Evolutionary conservation across 1,140 invertebrate genomes (phyloP).

Genomic region (Drosophila mauritiana): DNA sequence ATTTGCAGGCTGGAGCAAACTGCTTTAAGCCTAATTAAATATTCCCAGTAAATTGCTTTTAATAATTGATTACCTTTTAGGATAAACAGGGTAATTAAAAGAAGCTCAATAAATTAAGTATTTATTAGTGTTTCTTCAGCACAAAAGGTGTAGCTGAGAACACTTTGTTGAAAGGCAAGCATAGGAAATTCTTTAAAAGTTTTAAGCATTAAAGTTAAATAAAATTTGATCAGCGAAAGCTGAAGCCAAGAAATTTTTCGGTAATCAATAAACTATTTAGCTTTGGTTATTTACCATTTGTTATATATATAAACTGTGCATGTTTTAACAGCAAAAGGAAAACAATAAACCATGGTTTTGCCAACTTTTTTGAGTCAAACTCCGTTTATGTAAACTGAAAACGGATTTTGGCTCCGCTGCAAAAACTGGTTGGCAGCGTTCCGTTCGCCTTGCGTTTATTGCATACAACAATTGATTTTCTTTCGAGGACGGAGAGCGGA

Average conservation of each 20-base stretch:
- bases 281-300: not conserved
- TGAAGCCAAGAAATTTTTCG: not conserved
- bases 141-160: not conserved
- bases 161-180: not conserved
- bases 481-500: conserved; percentile 13
- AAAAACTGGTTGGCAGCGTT: conserved; percentile 37
- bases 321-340: too few species aligned
- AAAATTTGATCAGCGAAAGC: too few species aligned
- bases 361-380: conserved; percentile 4
- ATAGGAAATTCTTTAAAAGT: not conserved
- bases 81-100: not conserved
- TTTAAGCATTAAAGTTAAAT: not conserved
- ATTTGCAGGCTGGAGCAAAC: not conserved
- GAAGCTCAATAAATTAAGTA: conserved; percentile 1
- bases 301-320: not conserved
- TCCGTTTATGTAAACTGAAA: conserved; percentile 35
- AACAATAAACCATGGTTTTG: not conserved
- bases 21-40: not conserved
- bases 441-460: conserved; percentile 45
- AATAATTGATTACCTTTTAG: not conserved
- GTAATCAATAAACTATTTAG: not conserved
- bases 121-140: not conserved
- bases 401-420: conserved; percentile 26
- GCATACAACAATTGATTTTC: conserved; percentile 72
- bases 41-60: not conserved